Evolutionary conservation across 1,140 invertebrate genomes (phyloP).

Genomic region (Eufriesea mexicana): DNA sequence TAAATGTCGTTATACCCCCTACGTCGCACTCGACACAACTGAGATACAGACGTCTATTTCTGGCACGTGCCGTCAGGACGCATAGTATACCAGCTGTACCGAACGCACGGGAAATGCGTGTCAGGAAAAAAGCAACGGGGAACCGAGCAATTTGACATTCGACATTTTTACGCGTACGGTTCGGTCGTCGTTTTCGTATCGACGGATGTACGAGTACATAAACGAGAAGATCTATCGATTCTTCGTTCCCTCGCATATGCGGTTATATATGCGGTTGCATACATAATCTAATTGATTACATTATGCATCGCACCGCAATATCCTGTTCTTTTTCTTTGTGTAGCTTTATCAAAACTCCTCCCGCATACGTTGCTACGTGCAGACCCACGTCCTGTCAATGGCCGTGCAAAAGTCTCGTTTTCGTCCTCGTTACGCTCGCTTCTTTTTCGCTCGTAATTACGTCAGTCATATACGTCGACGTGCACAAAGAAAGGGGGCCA

Average conservation of each 20-base stretch:
- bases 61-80: conserved; percentile 64
- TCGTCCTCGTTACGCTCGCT: not conserved
- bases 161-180: too few species aligned
- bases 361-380: conserved; percentile 42
- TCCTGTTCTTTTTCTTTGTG: conserved; percentile 19
- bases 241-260: not conserved
- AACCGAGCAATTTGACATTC: too few species aligned
- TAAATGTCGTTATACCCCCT: conserved; percentile 74
- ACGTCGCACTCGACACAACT: conserved; percentile 61
- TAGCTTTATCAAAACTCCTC: conserved; percentile 41
- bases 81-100: conserved; percentile 1
- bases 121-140: not conserved
- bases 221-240: not conserved
- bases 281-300: conserved; percentile 22
- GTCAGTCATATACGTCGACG: not conserved
- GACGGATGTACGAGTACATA: not conserved
- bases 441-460: conserved; percentile 21
- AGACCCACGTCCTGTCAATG: conserved; percentile 27
- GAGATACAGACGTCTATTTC: conserved; percentile 73
- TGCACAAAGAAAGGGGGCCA: not conserved
- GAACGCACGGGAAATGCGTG: conserved; percentile 28
- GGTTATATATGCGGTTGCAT: conserved; percentile 4
- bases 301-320: conserved; percentile 11
- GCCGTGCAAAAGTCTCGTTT: conserved; percentile 37
- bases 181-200: too few species aligned